Evolutionary conservation across 2,797 vertebrate genomes (phyloP), one percentile per base, ranked within the genome.

Genomic region (Spinus pinus): DNA sequence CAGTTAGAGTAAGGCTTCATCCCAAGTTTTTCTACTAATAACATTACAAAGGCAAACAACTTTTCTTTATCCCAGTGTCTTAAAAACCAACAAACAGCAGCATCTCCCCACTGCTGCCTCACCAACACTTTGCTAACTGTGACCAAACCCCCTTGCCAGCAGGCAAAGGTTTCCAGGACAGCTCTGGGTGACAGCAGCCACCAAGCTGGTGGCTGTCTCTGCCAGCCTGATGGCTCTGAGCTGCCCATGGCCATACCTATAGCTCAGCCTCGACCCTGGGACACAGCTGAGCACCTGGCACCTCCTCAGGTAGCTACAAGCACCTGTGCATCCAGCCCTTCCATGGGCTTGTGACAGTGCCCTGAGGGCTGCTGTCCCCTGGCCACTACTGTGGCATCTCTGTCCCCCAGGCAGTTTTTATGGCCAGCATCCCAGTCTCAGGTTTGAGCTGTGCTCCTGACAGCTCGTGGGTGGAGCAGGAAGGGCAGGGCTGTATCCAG

Each of bases 91-190:
- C 28, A 50, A 23, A 2, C 0, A 14, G 6, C 35, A 81, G 66
- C 30, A 57, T 15, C 23, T 78, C 70, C n/a, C 27, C 49, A 5
- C 16, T 46, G 12, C 41, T 14, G 44, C 25, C 56, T 65, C 17
- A 2, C 51, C 69, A 50, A 1, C 6, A 4, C 12, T 5, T 2
- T 3, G 35, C 27, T 31, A 14, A 9, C 1, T 15, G 62, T 0
- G 7, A 20, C 73, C 41, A 14, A 35, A 2, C 31, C 2, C 8
- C 9, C 14, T 19, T 47, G 33, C 0, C 9, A 56, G 77, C 33
- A 41, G n/a, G 44, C 6, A 16, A 4, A 64, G 44, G 6, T 24
- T 57, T 41, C 72, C 54, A 35, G 56, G 49, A 30, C 8, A 20
- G 60, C 44, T 31, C 35, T 4, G 60, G 47, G 27, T 66, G 15